A percentile compares a stretch with the other conserved stretches of the same genome.
Conservation (phyloP, 2,113 vertebrate genomes). For the Phalacrocorax carbo region DNA sequence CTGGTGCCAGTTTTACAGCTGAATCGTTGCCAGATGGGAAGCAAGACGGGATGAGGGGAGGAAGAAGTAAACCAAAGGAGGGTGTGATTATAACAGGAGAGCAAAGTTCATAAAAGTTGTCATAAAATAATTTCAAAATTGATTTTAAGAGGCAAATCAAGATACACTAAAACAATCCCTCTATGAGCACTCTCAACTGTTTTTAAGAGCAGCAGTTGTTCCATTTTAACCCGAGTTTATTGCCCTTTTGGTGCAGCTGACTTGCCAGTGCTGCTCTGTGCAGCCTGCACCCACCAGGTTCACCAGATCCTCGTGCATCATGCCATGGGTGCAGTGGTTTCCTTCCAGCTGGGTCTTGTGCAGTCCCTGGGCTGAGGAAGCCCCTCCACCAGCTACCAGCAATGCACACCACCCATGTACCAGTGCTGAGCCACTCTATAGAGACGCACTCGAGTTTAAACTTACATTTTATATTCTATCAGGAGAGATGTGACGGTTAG, state of each 20-base stretch:
- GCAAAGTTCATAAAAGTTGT: background rate
- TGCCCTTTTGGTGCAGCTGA: background rate
- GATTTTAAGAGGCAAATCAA: conserved; percentile 41
- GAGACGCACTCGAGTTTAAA: background rate
- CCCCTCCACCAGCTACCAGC: background rate
- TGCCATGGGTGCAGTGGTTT: background rate
- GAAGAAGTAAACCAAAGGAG: background rate
- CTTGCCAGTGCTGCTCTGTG: accelerated
- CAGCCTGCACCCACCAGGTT: background rate
- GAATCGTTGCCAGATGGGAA: conserved; percentile 26
- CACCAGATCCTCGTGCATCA: background rate
- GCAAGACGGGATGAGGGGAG: background rate
- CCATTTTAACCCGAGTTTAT: background rate
- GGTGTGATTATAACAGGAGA: background rate
- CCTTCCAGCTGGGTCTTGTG: background rate
- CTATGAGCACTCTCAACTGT: background rate
- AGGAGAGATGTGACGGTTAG: background rate
- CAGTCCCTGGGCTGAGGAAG: background rate
- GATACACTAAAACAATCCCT: background rate
- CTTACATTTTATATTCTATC: background rate
- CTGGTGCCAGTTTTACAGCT: conserved; percentile 8
- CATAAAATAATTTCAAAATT: background rate
- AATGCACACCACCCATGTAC: accelerated
- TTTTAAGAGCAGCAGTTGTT: background rate
- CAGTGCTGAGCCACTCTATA: background rate